Evolutionary conservation across 2,888 invertebrate genomes (phyloP).

Genomic region (Cryptocheilus praepositus): DNA sequence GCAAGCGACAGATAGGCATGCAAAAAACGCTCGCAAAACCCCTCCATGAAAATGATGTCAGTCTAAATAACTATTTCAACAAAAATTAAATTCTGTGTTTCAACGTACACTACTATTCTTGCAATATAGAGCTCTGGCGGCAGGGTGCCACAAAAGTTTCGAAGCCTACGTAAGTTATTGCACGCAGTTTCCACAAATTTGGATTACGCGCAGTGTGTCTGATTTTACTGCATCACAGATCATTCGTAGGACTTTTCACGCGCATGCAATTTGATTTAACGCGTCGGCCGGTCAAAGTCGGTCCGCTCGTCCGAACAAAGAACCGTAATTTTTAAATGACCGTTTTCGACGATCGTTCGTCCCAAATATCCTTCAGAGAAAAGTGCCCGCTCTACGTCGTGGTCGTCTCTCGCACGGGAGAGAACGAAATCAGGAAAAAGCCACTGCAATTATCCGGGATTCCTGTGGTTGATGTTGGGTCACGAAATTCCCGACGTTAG

Average conservation of each 20-base stretch:
- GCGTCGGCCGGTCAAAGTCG: conserved; percentile 19
- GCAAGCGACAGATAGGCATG: no score
- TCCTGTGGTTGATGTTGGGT: not conserved
- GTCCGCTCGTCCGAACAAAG: conserved; percentile 41
- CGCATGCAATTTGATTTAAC: not conserved
- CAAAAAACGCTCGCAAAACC: no score
- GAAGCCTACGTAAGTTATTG: no score
- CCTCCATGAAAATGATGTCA: no score
- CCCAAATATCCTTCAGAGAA: conserved; percentile 10
- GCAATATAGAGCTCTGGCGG: no score
- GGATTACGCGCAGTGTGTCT: no score
- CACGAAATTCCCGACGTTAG: no score
- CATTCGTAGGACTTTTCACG: not conserved
- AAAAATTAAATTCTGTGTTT: no score
- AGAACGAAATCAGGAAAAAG: not conserved
- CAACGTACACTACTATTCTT: no score
- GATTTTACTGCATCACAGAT: not conserved
- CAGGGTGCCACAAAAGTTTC: no score
- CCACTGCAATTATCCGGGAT: conserved; percentile 9
- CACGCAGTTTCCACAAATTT: no score
- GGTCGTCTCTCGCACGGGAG: not conserved
- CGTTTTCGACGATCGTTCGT: conserved; percentile 13
- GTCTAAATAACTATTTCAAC: no score
- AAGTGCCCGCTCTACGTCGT: conserved; percentile 2
- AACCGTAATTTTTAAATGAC: conserved; percentile 37